Evolutionary conservation across 2,797 vertebrate species (phyloP).

Genomic region (Gadopsis bispinosus): DNA sequence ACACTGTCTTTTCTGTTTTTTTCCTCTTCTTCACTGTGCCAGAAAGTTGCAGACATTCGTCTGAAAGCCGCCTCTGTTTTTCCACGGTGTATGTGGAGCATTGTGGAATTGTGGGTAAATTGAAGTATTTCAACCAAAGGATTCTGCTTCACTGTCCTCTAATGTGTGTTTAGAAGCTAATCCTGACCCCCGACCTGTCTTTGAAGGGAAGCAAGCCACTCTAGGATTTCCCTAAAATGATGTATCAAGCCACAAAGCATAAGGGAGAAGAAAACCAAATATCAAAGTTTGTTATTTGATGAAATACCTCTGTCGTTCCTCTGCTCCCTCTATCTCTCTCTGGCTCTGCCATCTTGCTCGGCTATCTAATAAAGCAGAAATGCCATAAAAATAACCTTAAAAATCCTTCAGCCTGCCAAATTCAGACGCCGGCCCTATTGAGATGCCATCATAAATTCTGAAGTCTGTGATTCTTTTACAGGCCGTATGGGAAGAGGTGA

Average conservation of each 20-base stretch:
- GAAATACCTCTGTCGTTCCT: conserved; percentile 24
- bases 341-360: conserved; percentile 40
- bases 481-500: conserved; percentile 66
- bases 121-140: neutral
- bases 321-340: conserved; percentile 18
- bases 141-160: conserved; percentile 13
- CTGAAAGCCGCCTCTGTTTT: conserved; percentile 5
- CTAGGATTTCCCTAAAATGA: neutral
- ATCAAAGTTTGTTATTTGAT: conserved; percentile 33
- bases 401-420: conserved; percentile 73
- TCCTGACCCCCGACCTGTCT: conserved; percentile 22
- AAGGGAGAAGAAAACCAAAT: conserved; percentile 14
- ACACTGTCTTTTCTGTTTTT: conserved; percentile 27
- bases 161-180: neutral
- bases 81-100: neutral
- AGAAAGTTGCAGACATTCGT: conserved; percentile 26
- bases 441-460: conserved; percentile 69
- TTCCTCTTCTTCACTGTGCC: neutral
- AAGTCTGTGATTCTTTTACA: conserved; percentile 75
- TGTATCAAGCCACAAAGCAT: neutral
- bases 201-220: conserved; percentile 19
- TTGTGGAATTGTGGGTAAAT: neutral
- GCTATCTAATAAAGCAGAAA: conserved; percentile 69
- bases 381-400: conserved; percentile 73
- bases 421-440: conserved; percentile 65